phyloP scores from a whole-genome alignment of 2,797 vertebrate species.

The Hyperoplus lanceolatus region DNA sequence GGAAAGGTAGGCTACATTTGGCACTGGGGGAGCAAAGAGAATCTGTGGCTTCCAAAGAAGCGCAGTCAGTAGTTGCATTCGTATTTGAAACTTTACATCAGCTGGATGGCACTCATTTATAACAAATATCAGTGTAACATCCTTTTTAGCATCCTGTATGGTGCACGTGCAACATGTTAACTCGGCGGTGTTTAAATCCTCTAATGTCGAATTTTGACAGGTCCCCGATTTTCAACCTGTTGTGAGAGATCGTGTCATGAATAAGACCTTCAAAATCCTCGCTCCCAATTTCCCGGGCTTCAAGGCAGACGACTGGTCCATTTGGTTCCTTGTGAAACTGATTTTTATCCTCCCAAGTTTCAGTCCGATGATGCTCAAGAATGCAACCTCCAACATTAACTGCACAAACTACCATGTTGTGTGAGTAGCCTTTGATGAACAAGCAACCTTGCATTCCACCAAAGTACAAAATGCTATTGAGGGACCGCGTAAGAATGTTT shows the following conservation, averaged over 20 bases:
- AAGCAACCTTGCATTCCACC: no score
- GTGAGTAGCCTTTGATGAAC: constrained; percentile 47
- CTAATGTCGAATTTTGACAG: constrained; percentile 35
- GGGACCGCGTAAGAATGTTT: not conserved
- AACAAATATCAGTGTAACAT: not conserved
- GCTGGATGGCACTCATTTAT: not conserved
- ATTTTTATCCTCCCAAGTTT: constrained; percentile 63
- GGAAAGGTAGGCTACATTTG: constrained; percentile 38
- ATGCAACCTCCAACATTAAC: constrained; percentile 24
- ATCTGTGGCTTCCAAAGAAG: not conserved
- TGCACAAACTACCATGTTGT: constrained; percentile 70
- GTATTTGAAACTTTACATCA: not conserved
- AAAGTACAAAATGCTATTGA: not conserved
- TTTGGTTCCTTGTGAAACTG: constrained; percentile 60
- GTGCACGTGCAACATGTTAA: not conserved
- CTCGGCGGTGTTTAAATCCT: not conserved
- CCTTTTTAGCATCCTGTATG: no score
- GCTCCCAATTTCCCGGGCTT: not conserved
- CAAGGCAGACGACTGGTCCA: constrained; percentile 8
- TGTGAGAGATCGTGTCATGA: constrained; percentile 63
- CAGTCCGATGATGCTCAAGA: constrained; percentile 59
- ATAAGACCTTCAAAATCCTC: constrained; percentile 60
- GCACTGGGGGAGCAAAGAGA: not conserved
- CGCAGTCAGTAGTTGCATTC: not conserved
- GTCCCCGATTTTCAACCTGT: constrained; percentile 37